Evolutionary conservation across 2,888 invertebrate species (phyloP), one percentile per base, ranked within the genome.

Genomic region (Cistogaster globosa): DNA sequence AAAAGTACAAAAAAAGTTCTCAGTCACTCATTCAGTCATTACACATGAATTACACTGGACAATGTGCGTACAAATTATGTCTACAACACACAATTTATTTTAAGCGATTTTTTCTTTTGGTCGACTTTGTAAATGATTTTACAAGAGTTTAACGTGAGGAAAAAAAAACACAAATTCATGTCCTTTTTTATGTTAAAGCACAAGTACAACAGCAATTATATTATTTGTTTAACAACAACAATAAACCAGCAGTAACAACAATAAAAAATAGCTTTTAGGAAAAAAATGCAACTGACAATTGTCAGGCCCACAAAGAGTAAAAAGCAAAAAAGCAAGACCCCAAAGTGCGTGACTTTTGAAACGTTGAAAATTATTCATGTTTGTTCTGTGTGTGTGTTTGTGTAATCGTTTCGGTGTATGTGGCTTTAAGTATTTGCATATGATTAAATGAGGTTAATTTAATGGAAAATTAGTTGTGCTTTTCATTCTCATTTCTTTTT

Each of bases 61-160:
- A 86, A 86, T 86, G 79, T 82, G 84, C 77, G 82, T 82, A 76
- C 71, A 86, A 86, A 86, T 84, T 77, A 72, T 83, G 86, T 79
- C 79, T 65, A 48, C 77, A 74, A 57, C 84, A 85, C 68, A 67
- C 72, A 69, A 72, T 65, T 72, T 62, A 45, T 22, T 63, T 57
- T 11, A 26, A 62, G 26, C 6, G 20, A 38, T 5, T 67, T 60
- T 12, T 51, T 45, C 18, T 51, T 51, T 0, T 18, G 0, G 5
- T n/a, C 20, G 22, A 48, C 63, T 20, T 20, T 32, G n/a, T 36
- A n/a, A 18, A 20, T 32, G 45, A 16, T 32, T 48, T 48, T 45
- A 48, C 48, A 78, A 62, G 45, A 69, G 12, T 16, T 55, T 60
- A 60, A 45, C 58, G 60, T 79, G 45, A 60, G 16, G 22, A 48